Evolutionary conservation across 2,888 invertebrate species (phyloP).

Genomic region (Leptarthrus brevirostris): DNA sequence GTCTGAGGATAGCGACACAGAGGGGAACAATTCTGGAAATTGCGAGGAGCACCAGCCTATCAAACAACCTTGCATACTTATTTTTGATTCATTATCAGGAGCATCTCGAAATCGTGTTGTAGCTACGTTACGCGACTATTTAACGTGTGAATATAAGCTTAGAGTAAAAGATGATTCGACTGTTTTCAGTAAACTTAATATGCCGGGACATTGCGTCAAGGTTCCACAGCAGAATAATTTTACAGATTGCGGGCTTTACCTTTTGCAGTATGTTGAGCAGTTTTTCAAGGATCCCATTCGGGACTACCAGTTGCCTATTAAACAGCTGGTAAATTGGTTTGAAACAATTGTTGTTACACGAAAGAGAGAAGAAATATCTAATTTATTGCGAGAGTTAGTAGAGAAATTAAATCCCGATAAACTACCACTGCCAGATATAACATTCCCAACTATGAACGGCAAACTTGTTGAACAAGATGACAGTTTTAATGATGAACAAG

Average conservation of each 20-base stretch:
- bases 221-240: constrained; percentile 98
- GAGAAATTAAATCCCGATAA: constrained; percentile 77
- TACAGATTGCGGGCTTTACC: constrained; percentile 95
- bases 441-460: constrained; percentile 82
- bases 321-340: constrained; percentile 87
- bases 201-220: constrained; percentile 88
- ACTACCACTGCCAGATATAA: constrained; percentile 76
- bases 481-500: constrained; percentile 68
- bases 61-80: constrained; percentile 84
- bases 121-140: constrained; percentile 90
- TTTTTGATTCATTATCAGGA: constrained; percentile 93
- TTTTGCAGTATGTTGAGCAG: constrained; percentile 95
- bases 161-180: constrained; percentile 73
- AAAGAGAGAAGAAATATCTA: constrained; percentile 88
- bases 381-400: constrained; percentile 81
- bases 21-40: constrained; percentile 66
- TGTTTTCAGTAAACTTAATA: constrained; percentile 81
- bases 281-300: constrained; percentile 90
- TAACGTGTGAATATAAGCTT: constrained; percentile 85
- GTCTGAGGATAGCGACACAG: constrained; percentile 67
- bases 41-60: constrained; percentile 56
- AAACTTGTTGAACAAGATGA: constrained; percentile 72
- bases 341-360: constrained; percentile 83
- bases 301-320: constrained; percentile 86
- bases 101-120: constrained; percentile 86